phyloP scores from a whole-genome alignment of 2,797 vertebrate genomes.

The Scomberomorus guttatus region DNA sequence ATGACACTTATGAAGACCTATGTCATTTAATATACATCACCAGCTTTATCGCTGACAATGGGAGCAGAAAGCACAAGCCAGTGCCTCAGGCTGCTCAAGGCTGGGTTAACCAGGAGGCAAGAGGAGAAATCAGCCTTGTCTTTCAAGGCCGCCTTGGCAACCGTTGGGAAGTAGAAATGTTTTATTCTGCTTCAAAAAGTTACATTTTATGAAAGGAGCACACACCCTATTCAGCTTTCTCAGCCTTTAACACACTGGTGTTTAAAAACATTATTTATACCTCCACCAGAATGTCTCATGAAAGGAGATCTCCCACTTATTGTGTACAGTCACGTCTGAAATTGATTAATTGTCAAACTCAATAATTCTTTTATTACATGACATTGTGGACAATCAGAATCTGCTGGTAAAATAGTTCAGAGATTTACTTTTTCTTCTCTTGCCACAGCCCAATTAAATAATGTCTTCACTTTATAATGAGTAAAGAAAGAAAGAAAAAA shows the following conservation, averaged over 20 bases:
- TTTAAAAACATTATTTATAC: not conserved
- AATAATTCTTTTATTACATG: not conserved
- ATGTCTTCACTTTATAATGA: conserved; percentile 41
- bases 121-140: conserved; percentile 53
- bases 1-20: conserved; percentile 87
- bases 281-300: not conserved
- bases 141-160: conserved; percentile 54
- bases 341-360: conserved; percentile 16
- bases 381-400: conserved; percentile 2
- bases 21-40: conserved; percentile 84
- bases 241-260: not conserved
- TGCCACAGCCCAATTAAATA: conserved; percentile 37
- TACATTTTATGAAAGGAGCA: conserved; percentile 13
- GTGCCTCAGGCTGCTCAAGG: conserved; percentile 64
- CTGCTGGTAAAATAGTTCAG: not conserved
- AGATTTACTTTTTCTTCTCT: conserved; percentile 1
- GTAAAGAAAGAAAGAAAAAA: conserved; percentile 13
- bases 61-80: conserved; percentile 49
- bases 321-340: conserved; percentile 2
- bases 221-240: not conserved
- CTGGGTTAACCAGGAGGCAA: conserved; percentile 51
- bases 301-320: not conserved
- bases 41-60: conserved; percentile 65
- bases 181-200: conserved; percentile 23
- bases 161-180: conserved; percentile 26